Evolutionary conservation across 1,140 invertebrate species (phyloP).

Genomic region (Augochlora pura): DNA sequence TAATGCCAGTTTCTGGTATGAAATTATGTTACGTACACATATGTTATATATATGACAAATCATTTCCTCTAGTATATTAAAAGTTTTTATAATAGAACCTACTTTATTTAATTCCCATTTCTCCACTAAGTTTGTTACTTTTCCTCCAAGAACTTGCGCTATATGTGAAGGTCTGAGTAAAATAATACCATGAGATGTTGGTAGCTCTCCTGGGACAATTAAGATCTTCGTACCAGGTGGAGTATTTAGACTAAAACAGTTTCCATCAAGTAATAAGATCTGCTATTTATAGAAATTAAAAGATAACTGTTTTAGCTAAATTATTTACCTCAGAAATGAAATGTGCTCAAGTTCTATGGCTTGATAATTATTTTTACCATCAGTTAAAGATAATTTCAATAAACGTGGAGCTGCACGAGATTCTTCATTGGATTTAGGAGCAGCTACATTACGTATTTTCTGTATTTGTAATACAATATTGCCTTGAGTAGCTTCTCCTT

Average conservation of each 20-base stretch:
- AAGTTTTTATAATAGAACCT: constrained; percentile 46
- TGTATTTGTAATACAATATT: constrained; percentile 92
- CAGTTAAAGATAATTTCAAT: constrained; percentile 90
- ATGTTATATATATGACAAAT: not conserved
- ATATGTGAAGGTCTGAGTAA: constrained; percentile 85
- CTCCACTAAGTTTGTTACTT: constrained; percentile 90
- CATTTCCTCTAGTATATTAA: not conserved
- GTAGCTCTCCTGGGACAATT: constrained; percentile 76
- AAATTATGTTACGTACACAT: constrained; percentile 10
- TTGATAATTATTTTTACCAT: constrained; percentile 89
- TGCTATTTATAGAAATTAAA: not conserved
- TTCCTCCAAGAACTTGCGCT: constrained; percentile 87
- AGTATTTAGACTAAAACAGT: constrained; percentile 76
- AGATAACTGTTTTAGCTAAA: not conserved
- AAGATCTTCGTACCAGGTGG: constrained; percentile 77
- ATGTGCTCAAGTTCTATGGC: constrained; percentile 88
- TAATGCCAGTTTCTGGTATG: constrained; percentile 84
- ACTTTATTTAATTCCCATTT: constrained; percentile 94
- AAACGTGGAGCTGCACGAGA: constrained; percentile 89
- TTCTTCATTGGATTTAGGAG: constrained; percentile 94
- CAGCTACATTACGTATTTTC: constrained; percentile 92
- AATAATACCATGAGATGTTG: constrained; percentile 85
- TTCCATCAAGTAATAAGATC: not conserved
- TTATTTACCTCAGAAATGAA: constrained; percentile 82
- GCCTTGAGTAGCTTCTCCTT: constrained; percentile 83